Base-by-base conservation (phyloP, 1,140 invertebrate genomes). In the Diabrotica virgifera region DNA sequence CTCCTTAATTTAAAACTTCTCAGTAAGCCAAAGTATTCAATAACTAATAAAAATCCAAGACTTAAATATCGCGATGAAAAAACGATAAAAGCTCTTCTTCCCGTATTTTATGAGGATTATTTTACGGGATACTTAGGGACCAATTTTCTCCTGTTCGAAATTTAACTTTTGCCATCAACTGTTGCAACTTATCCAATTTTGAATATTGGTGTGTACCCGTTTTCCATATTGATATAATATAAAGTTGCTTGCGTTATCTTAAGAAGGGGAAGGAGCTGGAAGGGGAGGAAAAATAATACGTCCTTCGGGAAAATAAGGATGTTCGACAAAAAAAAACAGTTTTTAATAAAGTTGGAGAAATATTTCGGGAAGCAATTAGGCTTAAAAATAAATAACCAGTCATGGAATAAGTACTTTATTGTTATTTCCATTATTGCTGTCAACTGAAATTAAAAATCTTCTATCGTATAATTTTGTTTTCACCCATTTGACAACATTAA, bases 171-270 rank as follows among this genome's bases (percentile, higher is more conserved):
- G 63, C 68, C 66, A 73, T 73, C 72, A 66, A 67, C 69, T 67
- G 70, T 70, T 72, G 72, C 72, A 65, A 75, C 70, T 75, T 75
- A 75, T 75, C 73, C 73, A 75, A 75, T 75, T 75, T 74, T 68
- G 70, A 71, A 75, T 72, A 75, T 75, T 74, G 74, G 63, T 65
- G 37, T 40, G 37, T 38, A 40, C 13, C 38, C 24, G 24, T 24
- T 59, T 12, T 59, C 57, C 36, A 59, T 59, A 59, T 59, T 59
- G 57, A 59, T 59, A 59, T n/a, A 40, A 59, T 59, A 59, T 59
- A 59, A 38, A 24, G 10, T 59, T 37, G 12, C n/a, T n/a, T n/a
- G 14, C 38, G 57, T 6, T 38, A 59, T 40, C 36, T 37, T 11
- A 40, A 59, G 6, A n/a, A 59, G 36, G 14, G n/a, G n/a, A 7